Conservation (phyloP, 2,888 invertebrate species). For the Anoplius nigerrimus region DNA sequence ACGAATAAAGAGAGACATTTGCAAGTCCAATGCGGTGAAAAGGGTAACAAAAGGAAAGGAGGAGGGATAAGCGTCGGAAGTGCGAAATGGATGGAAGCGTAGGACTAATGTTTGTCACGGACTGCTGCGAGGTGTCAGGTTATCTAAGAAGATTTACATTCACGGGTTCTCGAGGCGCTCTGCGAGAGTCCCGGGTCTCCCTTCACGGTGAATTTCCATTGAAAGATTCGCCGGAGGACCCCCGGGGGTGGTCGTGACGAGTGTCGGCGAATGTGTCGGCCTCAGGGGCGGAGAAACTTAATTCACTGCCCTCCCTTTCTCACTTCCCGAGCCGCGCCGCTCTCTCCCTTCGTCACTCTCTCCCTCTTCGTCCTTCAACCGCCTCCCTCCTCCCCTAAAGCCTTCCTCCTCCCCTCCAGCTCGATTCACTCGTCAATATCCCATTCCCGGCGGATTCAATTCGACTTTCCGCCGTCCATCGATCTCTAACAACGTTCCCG, state of each 20-base stretch:
- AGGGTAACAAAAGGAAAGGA: no score
- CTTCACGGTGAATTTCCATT: constrained; percentile 50
- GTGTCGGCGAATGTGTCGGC: constrained; percentile 57
- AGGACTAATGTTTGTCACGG: no score
- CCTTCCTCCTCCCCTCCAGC: no score
- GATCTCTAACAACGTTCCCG: no score
- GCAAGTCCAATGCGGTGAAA: no score
- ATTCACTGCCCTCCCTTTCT: constrained; percentile 44
- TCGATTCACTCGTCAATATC: no score
- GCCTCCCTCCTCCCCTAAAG: background rate
- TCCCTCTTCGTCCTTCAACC: constrained; percentile 6
- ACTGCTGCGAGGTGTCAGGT: no score
- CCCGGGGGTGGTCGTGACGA: constrained; percentile 58
- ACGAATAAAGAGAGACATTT: no score
- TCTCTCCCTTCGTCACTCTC: constrained; percentile 6
- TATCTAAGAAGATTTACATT: constrained; percentile 25
- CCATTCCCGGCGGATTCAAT: no score
- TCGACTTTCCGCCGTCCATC: no score
- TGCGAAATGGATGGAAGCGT: no score
- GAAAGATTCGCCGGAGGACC: constrained; percentile 53
- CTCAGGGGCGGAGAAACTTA: constrained; percentile 62
- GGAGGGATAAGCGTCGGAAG: no score
- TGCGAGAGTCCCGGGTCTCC: constrained; percentile 28
- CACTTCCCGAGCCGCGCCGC: constrained; percentile 4
- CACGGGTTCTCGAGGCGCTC: constrained; percentile 33